Conservation (phyloP, 2,113 vertebrate genomes). For the Pygoscelis antarcticus region DNA sequence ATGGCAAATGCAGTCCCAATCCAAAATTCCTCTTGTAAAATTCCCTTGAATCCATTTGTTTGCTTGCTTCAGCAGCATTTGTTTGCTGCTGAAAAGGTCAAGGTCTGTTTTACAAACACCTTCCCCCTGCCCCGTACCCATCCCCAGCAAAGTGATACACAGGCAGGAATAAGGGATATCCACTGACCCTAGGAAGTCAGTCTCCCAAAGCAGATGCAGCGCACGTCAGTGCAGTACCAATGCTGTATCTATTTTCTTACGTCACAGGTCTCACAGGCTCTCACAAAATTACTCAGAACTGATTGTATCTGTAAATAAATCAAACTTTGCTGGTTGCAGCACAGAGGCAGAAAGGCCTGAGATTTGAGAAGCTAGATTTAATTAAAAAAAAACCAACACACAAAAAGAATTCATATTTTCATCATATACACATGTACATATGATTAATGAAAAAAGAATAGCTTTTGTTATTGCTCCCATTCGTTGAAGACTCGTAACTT, state of each 20-base stretch:
- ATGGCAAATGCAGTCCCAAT: not conserved
- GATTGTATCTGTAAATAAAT: not conserved
- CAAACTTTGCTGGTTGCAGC: not conserved
- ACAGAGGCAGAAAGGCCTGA: not conserved
- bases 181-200: not conserved
- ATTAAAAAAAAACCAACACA: not conserved
- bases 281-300: not conserved
- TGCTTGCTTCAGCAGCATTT: not conserved
- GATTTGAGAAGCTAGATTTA: not conserved
- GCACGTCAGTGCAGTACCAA: not conserved
- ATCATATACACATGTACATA: not conserved
- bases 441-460: not conserved
- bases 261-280: not conserved
- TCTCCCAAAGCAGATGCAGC: not conserved
- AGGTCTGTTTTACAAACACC: not conserved
- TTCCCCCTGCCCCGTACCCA: not conserved
- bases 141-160: not conserved
- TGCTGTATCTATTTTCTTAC: not conserved
- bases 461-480: not conserved
- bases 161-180: not conserved
- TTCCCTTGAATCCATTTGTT: not conserved
- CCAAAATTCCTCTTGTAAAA: not conserved
- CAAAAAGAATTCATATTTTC: not conserved
- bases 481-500: not conserved
- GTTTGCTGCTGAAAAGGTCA: not conserved